Conservation (phyloP, 2,888 invertebrate genomes). For the Dysmachus trigonus region DNA sequence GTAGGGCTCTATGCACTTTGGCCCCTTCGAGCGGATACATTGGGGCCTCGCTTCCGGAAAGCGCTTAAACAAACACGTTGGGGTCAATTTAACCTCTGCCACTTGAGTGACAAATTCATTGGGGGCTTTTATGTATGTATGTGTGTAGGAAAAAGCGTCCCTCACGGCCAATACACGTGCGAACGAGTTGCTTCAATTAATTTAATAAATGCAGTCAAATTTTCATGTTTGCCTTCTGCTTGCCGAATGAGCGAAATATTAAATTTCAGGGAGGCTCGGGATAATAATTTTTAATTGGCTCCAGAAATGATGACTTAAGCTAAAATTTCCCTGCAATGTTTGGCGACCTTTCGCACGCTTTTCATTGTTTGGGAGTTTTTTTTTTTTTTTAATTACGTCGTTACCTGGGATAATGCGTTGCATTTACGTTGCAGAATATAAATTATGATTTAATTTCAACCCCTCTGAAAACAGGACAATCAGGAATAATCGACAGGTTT, state of each 20-base stretch:
- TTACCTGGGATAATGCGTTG: background rate
- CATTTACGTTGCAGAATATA: background rate
- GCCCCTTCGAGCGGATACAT: background rate
- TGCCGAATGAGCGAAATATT: background rate
- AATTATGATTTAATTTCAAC: background rate
- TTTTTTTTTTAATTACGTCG: background rate
- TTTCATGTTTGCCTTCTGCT: background rate
- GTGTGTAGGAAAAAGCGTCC: too few relatives aligned
- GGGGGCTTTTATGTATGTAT: too few relatives aligned
- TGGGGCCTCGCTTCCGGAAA: background rate
- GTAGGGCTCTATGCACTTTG: background rate
- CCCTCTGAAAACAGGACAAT: background rate
- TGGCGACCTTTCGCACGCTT: background rate
- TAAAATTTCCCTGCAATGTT: background rate
- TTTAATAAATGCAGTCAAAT: background rate
- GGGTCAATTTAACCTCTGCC: slow-evolving; percentile 32
- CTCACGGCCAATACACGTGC: background rate
- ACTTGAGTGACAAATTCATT: slow-evolving; percentile 43
- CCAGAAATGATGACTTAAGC: background rate
- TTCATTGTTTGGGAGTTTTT: background rate
- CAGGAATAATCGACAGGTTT: background rate
- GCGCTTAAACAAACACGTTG: slow-evolving; percentile 29
- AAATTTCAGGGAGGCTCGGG: background rate
- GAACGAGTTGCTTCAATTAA: background rate
- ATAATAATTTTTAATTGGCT: background rate